Base-by-base conservation (phyloP, 2,113 vertebrate genomes). In the Nematolebias whitei region DNA sequence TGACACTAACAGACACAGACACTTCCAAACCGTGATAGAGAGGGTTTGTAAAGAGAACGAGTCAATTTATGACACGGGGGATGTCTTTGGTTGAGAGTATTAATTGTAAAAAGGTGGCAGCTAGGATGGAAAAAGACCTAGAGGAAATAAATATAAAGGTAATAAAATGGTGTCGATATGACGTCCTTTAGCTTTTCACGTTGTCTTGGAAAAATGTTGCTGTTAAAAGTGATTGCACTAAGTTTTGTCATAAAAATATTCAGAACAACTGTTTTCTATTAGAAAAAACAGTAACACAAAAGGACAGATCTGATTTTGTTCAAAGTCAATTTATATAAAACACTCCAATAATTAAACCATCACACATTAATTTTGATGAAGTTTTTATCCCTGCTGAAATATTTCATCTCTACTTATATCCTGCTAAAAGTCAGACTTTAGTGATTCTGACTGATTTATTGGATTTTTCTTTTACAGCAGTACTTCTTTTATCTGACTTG, bases 1-100 rank as follows among this genome's bases (percentile, higher is more conserved):
- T 63, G 63, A 68, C 72, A 60, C 52, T 58, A 76, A 80, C 60
- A 59, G 47, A 65, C 61, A 69, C 11, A 16, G 67, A 75, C 67
- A 51, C 60, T 68, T 79, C 56, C 23, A 49, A 65, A 78, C 70
- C 60, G 39, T 47, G 22, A 9, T 66, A 55, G 68, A 39, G 49
- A 3, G 32, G 26, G 45, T 8, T 5, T 20, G 48, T 39, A 63
- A 40, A 50, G 51, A 74, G 52, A 73, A 38, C 4, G 48, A 67
- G 52, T 72, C 59, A 56, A 38, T 52, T 57, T 48, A 44, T 61
- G 61, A 55, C 55, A 22, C 32, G 16, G 56, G 47, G 40, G 19
- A 55, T 43, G 43, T 64, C 45, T 60, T 54, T n/a, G 26, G 67
- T 51, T 65, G 43, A 47, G 41, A 74, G 61, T 59, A 35, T 38